Evolutionary conservation across 1,140 invertebrate genomes (phyloP), one percentile per base, ranked within the genome.

Genomic region (Belonocnema kinseyi): DNA sequence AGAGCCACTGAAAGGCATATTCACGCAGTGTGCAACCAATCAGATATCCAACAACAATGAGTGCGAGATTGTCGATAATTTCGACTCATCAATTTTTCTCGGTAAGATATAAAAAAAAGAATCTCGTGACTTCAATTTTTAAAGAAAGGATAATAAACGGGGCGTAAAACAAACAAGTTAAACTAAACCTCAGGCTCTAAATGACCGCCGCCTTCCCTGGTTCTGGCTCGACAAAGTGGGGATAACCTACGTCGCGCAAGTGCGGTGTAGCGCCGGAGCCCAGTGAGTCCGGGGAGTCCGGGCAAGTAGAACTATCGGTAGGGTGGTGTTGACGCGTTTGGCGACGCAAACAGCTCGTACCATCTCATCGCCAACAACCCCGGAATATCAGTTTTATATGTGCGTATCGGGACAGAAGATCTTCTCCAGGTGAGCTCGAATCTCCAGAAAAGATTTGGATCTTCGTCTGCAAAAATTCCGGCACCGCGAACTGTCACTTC

Each of bases 281-380:
- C 89, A 91, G 89, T 91, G 85, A 88, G 88, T 90, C 89, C 90
- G 87, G 89, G 89, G 88, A 89, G 86, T 90, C 87, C 89, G 89
- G 90, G 90, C 84, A 88, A 88, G 84, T 84, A 88, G 86, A 87
- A 83, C 83, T 84, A 76, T 79, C 76, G 82, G 77, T 74, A 83
- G 76, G 73, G 84, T 80, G 83, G 80, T 61, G 77, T 70, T 50
- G 46, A 66, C 75, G 77, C 79, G 79, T 78, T 74, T 66, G 75
- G n/a, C 16, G 50, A 21, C 46, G 50, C 53, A 80, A 76, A 46
- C 77, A 76, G 71, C 13, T 56, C 75, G 80, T 75, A 61, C 76
- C 78, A 77, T 40, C 56, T 53, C 74, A 61, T 8, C 74, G 77
- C 75, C 80, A 83, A 82, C 78, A 75, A 83, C 74, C 75, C 58